Evolutionary conservation across 1,140 invertebrate genomes (phyloP), one percentile per base, ranked within the genome.

Genomic region (Drosophila busckii): DNA sequence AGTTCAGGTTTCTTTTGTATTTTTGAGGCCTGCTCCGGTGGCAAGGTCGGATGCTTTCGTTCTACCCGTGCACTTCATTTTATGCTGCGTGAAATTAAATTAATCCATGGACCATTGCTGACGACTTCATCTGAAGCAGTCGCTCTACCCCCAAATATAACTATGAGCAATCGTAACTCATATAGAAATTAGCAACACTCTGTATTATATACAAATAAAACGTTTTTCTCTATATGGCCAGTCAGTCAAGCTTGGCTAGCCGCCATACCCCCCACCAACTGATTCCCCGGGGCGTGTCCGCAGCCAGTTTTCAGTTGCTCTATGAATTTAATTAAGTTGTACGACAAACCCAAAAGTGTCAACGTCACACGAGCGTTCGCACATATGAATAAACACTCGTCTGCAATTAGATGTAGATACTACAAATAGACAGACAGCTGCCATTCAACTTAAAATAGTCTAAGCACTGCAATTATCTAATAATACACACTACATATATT

Each of bases 171-270:
- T 65, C 46, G 58, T 54, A 60, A 62, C 52, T 58, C 54, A 64
- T 52, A 20, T 32, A 25, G 41, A 68, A 78, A 85, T 85, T 84
- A 55, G 69, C 68, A 84, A 85, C 75, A 83, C 76, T 83, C 61
- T 61, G 69, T 65, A 85, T 80, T 67, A 85, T 83, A 83, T 75
- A 66, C 75, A 41, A 76, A 85, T 85, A 78, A 83, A 85, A 70
- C 61, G 61, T 61, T 80, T 70, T 67, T 31, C 40, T 25, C 16
- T 44, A 12, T 25, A 42, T 48, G 29, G 42, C 37, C 22, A 13
- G 6, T 19, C 31, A 26, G 25, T 45, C 29, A 37, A 45, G 12
- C 12, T 10, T 40, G 6, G 37, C n/a, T 32, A 44, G 16, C 2
- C 8, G 9, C 19, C 10, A 22, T 22, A 17, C 22, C 41, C 15